Conservation (phyloP, 1,140 invertebrate species). For the Carposina sasakii region DNA sequence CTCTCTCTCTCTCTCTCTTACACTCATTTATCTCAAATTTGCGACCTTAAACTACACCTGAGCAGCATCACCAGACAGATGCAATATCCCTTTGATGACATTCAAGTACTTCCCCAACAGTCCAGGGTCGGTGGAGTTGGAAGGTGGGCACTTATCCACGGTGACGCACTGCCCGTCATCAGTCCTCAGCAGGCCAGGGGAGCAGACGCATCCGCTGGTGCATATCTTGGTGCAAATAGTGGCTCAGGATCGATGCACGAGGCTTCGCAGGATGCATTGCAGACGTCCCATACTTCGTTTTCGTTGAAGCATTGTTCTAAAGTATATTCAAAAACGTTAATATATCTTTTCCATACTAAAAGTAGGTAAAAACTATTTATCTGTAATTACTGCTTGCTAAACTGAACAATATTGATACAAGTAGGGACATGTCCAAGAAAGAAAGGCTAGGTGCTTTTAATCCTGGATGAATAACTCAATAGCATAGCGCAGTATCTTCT, state of each 20-base stretch:
- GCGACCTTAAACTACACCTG: no score
- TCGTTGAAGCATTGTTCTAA: conserved; percentile 50
- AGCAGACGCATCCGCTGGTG: conserved; percentile 46
- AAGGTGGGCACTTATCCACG: conserved; percentile 42
- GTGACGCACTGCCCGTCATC: conserved; percentile 38
- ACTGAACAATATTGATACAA: no score
- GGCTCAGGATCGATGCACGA: conserved; percentile 32
- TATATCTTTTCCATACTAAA: no score
- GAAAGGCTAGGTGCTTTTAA: no score
- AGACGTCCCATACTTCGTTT: conserved; percentile 52
- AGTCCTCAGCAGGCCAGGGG: conserved; percentile 40
- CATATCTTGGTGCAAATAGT: conserved; percentile 37
- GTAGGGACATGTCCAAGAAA: no score
- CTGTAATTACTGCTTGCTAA: no score
- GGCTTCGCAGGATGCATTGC: conserved; percentile 44
- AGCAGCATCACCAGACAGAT: conserved; percentile 37
- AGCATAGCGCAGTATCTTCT: no score
- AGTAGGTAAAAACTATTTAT: no score
- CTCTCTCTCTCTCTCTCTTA: no score
- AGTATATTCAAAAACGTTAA: no score
- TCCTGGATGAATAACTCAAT: no score
- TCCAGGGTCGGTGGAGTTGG: conserved; percentile 34
- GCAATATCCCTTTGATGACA: conserved; percentile 49
- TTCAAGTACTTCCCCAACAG: conserved; percentile 41
- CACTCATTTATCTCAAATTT: no score